These are phyloP conservation scores for Agrilus mali DNA, from an alignment of 2,888 invertebrate species.

Conservation along the genomic window DNA sequence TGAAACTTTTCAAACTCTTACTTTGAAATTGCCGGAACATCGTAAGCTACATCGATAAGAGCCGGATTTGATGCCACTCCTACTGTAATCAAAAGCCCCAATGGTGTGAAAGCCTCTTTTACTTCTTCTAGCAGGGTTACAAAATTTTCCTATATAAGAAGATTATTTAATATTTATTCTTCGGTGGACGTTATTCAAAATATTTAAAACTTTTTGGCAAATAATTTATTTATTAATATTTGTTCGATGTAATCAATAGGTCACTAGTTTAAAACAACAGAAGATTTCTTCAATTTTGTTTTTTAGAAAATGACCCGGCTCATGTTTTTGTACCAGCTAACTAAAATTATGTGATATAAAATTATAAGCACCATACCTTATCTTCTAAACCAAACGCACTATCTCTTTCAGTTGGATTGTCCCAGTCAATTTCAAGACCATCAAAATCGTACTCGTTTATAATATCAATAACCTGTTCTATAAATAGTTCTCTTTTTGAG, in stretches of 20 bases:
- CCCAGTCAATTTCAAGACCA: slow-evolving; percentile 64
- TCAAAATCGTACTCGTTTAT: slow-evolving; percentile 48
- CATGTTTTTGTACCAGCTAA: too few relatives aligned
- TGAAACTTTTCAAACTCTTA: too few relatives aligned
- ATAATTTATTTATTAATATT: too few relatives aligned
- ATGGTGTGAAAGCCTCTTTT: slow-evolving; percentile 38
- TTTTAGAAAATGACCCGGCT: too few relatives aligned
- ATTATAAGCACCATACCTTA: slow-evolving; percentile 13
- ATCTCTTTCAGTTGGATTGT: slow-evolving; percentile 50
- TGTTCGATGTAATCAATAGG: too few relatives aligned
- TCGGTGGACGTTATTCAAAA: too few relatives aligned
- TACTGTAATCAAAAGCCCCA: slow-evolving; percentile 42
- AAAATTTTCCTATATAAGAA: slow-evolving; percentile 24
- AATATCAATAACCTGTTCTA: slow-evolving; percentile 42
- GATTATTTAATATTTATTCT: not conserved
- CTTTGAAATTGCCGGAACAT: slow-evolving; percentile 42
- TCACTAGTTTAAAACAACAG: too few relatives aligned
- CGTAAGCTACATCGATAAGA: slow-evolving; percentile 41
- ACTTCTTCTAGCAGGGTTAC: slow-evolving; percentile 42
- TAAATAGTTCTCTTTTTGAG: slow-evolving; percentile 37
- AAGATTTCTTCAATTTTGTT: too few relatives aligned
- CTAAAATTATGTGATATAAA: too few relatives aligned
- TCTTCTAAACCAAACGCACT: slow-evolving; percentile 21
- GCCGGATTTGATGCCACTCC: slow-evolving; percentile 43
- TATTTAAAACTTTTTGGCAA: too few relatives aligned